phyloP scores from a whole-genome alignment of 2,888 invertebrate species.

The Yponomeuta cagnagella region DNA sequence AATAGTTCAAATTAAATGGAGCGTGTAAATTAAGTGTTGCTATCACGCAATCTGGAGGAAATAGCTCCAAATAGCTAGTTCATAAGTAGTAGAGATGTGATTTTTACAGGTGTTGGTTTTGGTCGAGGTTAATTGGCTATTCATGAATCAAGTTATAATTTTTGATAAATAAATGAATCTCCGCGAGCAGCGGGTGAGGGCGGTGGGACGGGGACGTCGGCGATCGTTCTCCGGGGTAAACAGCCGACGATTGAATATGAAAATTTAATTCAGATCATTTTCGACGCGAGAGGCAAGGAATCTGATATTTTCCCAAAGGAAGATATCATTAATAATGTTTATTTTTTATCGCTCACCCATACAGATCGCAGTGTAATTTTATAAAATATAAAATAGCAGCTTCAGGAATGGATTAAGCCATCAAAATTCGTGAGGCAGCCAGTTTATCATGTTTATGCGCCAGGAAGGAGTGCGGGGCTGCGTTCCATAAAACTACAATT shows the following conservation, averaged over 20 bases:
- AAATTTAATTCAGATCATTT: constrained; percentile 71
- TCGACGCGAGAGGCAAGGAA: constrained; percentile 52
- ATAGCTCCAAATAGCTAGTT: constrained; percentile 67
- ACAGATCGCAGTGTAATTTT: constrained; percentile 7
- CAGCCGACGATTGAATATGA: constrained; percentile 69
- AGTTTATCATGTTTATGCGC: background rate
- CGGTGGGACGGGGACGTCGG: constrained; percentile 31
- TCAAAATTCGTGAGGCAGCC: background rate
- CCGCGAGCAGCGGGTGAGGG: constrained; percentile 24
- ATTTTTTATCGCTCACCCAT: constrained; percentile 28
- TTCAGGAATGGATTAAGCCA: background rate
- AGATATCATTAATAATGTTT: constrained; percentile 51
- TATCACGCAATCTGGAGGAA: constrained; percentile 69
- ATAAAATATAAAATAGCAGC: background rate
- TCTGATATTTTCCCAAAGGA: constrained; percentile 60
- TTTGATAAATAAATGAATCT: background rate
- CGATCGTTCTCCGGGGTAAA: constrained; percentile 63
- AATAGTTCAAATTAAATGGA: constrained; percentile 67
- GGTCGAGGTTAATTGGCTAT: background rate
- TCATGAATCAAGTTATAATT: background rate
- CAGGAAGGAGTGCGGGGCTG: background rate
- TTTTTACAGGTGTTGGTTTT: background rate
- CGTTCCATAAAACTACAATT: too few species aligned
- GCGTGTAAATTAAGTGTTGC: constrained; percentile 74
- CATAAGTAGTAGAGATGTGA: constrained; percentile 18